Percentiles rank a stretch among this genome's conserved stretches.
Conservation (phyloP, 1,140 invertebrate genomes). For the Drosophila novamexicana region DNA sequence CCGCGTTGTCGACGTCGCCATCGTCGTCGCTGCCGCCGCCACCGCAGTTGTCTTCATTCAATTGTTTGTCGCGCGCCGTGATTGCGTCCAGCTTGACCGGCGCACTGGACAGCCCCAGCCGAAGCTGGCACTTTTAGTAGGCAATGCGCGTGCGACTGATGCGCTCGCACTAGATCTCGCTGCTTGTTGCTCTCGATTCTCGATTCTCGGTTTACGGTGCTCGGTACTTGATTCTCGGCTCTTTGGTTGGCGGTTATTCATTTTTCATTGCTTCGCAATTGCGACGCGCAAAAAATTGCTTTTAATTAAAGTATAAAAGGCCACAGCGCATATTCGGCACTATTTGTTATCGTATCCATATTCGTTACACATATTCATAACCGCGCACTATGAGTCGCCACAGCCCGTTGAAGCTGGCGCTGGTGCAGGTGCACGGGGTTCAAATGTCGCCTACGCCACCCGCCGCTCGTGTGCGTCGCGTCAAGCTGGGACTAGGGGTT, state of each 20-base stretch:
- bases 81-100: slow-evolving; percentile 60
- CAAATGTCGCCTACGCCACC: background rate
- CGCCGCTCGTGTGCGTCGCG: slow-evolving; percentile 17
- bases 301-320: slow-evolving; percentile 79
- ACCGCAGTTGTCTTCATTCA: slow-evolving; percentile 54
- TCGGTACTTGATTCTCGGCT: slow-evolving; percentile 36
- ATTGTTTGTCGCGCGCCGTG: slow-evolving; percentile 76
- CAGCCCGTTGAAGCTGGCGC: slow-evolving; percentile 59
- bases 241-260: slow-evolving; percentile 39
- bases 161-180: slow-evolving; percentile 47
- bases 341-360: slow-evolving; percentile 9
- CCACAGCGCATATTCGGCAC: slow-evolving; percentile 42
- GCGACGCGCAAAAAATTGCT: slow-evolving; percentile 70
- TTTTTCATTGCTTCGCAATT: slow-evolving; percentile 52
- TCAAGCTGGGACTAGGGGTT: slow-evolving; percentile 71
- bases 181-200: slow-evolving; percentile 9
- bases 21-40: background rate
- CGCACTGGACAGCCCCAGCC: slow-evolving; percentile 23
- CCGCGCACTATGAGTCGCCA: slow-evolving; percentile 60
- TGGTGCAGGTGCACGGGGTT: slow-evolving; percentile 64
- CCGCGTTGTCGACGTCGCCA: slow-evolving; percentile 19
- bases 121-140: slow-evolving; percentile 58
- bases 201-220: slow-evolving; percentile 16
- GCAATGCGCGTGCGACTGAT: slow-evolving; percentile 70
- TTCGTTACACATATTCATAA: background rate